A percentile compares a stretch with the other conserved stretches of the same genome.
These are phyloP conservation scores for Papilio xuthus DNA, from an alignment of 1,140 invertebrate genomes.

Conservation along the genomic window DNA sequence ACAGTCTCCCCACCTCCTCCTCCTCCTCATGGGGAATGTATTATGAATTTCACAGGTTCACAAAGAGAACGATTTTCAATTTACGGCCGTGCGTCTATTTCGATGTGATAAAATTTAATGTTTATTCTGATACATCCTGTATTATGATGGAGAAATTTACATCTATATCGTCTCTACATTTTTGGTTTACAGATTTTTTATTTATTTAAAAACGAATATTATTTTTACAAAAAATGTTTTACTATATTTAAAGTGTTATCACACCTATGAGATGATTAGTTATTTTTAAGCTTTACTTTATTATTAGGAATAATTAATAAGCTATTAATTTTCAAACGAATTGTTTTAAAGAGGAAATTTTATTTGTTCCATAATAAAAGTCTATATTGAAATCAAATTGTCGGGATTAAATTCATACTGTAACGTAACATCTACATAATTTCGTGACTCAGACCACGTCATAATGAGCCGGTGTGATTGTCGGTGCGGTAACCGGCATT, in stretches of 20 bases:
- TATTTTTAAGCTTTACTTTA: too few relatives aligned
- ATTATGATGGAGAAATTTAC: neutral
- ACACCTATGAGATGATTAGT: too few relatives aligned
- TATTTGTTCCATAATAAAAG: too few relatives aligned
- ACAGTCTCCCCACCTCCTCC: conserved; percentile 48
- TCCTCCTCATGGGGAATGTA: conserved; percentile 51
- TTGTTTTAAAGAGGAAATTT: too few relatives aligned
- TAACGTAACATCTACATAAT: neutral
- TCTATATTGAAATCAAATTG: too few relatives aligned
- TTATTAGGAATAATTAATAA: too few relatives aligned
- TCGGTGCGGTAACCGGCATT: conserved; percentile 1
- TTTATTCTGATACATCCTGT: neutral
- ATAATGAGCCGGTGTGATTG: conserved; percentile 16
- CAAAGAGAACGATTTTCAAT: conserved; percentile 64
- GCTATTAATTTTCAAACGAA: too few relatives aligned
- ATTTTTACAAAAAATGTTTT: too few relatives aligned
- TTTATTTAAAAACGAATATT: too few relatives aligned
- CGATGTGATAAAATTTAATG: conserved; percentile 52
- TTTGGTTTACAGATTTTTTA: too few relatives aligned
- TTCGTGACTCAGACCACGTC: neutral
- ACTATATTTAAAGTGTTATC: too few relatives aligned
- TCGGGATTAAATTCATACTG: neutral
- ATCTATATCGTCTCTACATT: neutral
- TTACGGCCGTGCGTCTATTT: conserved; percentile 47
- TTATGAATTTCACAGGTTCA: conserved; percentile 71